Evolutionary conservation across 37 sponge, comb jelly and placozoan species (phyloP).

Genomic region (Eunapius fragilis): DNA sequence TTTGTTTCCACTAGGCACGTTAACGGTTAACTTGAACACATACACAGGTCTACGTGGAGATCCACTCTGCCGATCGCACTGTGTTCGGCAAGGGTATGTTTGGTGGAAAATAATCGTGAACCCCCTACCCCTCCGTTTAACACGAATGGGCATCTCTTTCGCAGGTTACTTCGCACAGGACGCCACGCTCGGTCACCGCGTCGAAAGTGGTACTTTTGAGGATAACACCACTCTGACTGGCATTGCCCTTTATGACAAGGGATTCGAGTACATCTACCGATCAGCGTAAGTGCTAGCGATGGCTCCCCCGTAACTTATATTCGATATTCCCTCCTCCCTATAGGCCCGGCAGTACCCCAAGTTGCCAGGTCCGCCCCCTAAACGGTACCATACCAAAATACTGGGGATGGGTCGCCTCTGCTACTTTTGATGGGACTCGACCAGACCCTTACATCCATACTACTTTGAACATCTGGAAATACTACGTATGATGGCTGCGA

Average conservation of each 20-base stretch:
- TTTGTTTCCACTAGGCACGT: background rate
- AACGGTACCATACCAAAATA: slow-evolving; percentile 5
- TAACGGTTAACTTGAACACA: background rate
- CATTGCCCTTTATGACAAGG: background rate
- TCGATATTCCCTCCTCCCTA: background rate
- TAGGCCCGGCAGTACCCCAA: background rate
- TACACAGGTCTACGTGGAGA: background rate
- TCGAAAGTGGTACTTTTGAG: background rate
- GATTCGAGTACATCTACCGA: background rate
- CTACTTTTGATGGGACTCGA: background rate
- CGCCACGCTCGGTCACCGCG: background rate
- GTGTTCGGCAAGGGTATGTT: background rate
- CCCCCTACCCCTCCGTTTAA: too few species aligned
- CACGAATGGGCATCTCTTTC: background rate
- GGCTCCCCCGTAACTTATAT: background rate
- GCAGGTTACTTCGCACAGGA: background rate
- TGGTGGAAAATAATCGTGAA: background rate
- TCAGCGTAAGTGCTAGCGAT: background rate
- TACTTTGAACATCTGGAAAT: background rate
- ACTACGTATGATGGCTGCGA: background rate
- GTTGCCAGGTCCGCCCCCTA: background rate
- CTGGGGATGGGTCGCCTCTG: slow-evolving; percentile 3
- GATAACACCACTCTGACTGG: background rate
- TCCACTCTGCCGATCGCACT: background rate
- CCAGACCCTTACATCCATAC: background rate